A percentile compares a stretch with the other conserved stretches of the same genome.
phyloP scores from a whole-genome alignment of 2,113 vertebrate genomes.

The Datnioides undecimradiatus region DNA sequence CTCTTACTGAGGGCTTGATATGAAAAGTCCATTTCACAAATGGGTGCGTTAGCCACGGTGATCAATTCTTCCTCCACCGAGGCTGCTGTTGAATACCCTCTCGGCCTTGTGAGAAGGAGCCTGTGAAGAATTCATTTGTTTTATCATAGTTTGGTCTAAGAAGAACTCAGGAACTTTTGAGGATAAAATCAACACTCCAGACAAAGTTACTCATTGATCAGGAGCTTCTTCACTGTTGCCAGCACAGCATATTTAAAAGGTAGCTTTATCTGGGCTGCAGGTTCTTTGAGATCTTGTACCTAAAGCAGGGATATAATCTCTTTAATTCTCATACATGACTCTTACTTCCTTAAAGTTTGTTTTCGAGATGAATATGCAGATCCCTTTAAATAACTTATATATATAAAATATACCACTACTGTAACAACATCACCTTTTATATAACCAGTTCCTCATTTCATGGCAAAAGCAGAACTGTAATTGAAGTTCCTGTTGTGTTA shows the following conservation, averaged over 20 bases:
- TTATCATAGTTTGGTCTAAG: conserved; percentile 48
- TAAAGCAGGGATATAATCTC: not conserved
- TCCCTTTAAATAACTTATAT: not conserved
- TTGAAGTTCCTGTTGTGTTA: conserved; percentile 15
- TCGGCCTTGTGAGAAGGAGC: not conserved
- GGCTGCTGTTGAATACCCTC: conserved; percentile 15
- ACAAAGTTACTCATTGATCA: conserved; percentile 31
- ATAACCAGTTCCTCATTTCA: conserved; percentile 31
- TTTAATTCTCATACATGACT: not conserved
- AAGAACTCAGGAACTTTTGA: conserved; percentile 33
- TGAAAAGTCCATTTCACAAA: conserved; percentile 75
- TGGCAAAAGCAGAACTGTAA: conserved; percentile 28
- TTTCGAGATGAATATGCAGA: not conserved
- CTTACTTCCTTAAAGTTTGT: not conserved
- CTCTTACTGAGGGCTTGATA: conserved; percentile 49
- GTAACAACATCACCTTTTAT: not conserved
- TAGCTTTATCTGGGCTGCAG: conserved; percentile 12
- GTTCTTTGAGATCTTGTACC: not conserved
- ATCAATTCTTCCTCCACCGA: conserved; percentile 51
- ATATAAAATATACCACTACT: not conserved
- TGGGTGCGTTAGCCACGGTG: conserved; percentile 55
- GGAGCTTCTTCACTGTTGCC: not conserved
- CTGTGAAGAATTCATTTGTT: conserved; percentile 25
- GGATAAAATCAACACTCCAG: conserved; percentile 24
- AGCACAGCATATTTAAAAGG: conserved; percentile 14